These are phyloP conservation scores for Anguilla obscura DNA, from an alignment of 2,797 vertebrate genomes.

Conservation along the genomic window DNA sequence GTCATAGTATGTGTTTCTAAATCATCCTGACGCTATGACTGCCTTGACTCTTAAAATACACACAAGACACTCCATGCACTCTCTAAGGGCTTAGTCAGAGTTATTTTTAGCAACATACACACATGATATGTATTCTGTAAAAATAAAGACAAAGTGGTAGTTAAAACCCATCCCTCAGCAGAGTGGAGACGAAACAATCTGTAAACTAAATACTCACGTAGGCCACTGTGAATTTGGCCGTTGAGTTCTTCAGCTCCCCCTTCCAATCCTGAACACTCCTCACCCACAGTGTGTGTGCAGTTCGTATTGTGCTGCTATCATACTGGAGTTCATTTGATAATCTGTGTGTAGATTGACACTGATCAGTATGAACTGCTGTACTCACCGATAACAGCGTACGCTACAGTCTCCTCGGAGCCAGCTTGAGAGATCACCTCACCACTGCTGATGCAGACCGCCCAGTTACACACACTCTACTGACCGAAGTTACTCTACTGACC, in stretches of 20 bases:
- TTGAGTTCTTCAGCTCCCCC: neutral
- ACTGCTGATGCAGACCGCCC: neutral
- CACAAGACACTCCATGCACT: neutral
- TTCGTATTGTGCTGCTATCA: neutral
- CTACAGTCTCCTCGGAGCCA: neutral
- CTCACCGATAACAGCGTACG: neutral
- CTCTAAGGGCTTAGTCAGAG: neutral
- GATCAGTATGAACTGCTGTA: neutral
- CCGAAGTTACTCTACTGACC: too few relatives aligned
- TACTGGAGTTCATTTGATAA: neutral
- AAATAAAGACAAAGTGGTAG: neutral
- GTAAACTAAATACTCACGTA: neutral
- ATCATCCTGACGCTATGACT: neutral
- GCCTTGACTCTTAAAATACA: conserved; percentile 2
- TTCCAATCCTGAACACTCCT: neutral
- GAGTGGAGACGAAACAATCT: neutral
- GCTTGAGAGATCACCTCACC: neutral
- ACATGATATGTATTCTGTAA: neutral
- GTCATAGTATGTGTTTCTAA: neutral
- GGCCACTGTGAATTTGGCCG: neutral
- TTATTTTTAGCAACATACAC: conserved; percentile 6
- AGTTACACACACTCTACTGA: neutral
- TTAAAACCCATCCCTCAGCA: neutral
- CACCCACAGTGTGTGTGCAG: neutral
- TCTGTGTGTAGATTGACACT: neutral